Base-by-base conservation (phyloP, 2,888 invertebrate genomes). In the Megamerina dolium region DNA sequence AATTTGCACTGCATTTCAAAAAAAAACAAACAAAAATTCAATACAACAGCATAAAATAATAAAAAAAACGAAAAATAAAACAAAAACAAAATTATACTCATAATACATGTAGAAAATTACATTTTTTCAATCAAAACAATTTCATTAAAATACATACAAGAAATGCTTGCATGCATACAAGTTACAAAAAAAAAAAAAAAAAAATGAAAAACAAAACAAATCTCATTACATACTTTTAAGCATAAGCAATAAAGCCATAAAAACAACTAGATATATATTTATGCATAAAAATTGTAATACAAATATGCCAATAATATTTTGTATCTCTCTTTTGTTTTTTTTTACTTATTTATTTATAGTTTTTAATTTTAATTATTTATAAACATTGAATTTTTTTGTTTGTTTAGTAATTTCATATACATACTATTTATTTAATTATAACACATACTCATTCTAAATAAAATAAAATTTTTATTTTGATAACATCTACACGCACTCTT, bases 51-150 rank as follows among this genome's bases (percentile, higher is more conserved):
- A 37, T 29, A 9, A 37, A 49, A 39, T 30, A 31, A 35, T 30
- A 45, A 49, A 41, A 42, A 49, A 45, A 51, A 43, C 43, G 41
- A 35, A 51, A 51, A 50, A 42, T 53, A 43, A 48, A 54, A 34
- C 30, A 49, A 37, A 13, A 37, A n/a, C 13, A n/a, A 27, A 27
- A 27, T n/a, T 23, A 27, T 27, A 27, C 27, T n/a, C 3, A 27
- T 5, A 27, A 27, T 27, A 23, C 8, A 23, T 9, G 10, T 9
- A 23, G 26, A 5, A 27, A 27, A 27, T n/a, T 13, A 27, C 13
- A 4, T n/a, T n/a, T n/a, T 3, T 27, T n/a, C 10, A 27, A 27
- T 27, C 27, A 27, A n/a, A n/a, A 4, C 10, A 27, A 27, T 13
- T 27, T 27, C 13, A 27, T 13, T 5, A 27, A n/a, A n/a, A 27